Conservation (phyloP, 1,140 invertebrate genomes). For the Trichonephila clavata region DNA sequence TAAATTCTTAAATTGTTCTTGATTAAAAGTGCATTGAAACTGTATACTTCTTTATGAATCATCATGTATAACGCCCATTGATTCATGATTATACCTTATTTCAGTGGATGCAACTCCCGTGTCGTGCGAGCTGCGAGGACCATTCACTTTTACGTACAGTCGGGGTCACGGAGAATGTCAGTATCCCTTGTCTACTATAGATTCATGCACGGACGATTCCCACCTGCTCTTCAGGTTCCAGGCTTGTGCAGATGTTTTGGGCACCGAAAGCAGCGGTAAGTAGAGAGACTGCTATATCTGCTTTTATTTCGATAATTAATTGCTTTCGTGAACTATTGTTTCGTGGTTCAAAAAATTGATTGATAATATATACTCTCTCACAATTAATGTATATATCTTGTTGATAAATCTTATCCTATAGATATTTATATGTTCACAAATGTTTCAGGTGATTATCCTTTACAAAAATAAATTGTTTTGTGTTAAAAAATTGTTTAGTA, state of each 20-base stretch:
- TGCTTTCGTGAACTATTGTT: no score
- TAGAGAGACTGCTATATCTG: not conserved
- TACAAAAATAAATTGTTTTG: no score
- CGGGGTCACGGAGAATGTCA: constrained; percentile 86
- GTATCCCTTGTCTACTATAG: constrained; percentile 88
- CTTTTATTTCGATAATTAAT: not conserved
- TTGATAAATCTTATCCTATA: not conserved
- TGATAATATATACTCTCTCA: not conserved
- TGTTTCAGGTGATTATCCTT: no score
- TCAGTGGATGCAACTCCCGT: constrained; percentile 80
- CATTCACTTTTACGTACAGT: constrained; percentile 89
- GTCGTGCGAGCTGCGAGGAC: constrained; percentile 81
- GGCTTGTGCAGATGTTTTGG: constrained; percentile 93
- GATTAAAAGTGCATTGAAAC: no score
- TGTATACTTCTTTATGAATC: no score
- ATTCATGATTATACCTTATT: constrained; percentile 14
- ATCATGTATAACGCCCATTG: no score
- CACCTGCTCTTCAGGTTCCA: constrained; percentile 92
- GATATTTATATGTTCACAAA: not conserved
- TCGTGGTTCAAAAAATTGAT: no score
- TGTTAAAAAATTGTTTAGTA: no score
- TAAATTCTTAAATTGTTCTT: no score
- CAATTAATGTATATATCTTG: not conserved
- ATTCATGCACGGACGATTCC: constrained; percentile 91
- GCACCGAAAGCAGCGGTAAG: constrained; percentile 85